Evolutionary conservation across 2,797 vertebrate genomes (phyloP), one percentile per base, ranked within the genome.

Genomic region (Syngnathus acus): DNA sequence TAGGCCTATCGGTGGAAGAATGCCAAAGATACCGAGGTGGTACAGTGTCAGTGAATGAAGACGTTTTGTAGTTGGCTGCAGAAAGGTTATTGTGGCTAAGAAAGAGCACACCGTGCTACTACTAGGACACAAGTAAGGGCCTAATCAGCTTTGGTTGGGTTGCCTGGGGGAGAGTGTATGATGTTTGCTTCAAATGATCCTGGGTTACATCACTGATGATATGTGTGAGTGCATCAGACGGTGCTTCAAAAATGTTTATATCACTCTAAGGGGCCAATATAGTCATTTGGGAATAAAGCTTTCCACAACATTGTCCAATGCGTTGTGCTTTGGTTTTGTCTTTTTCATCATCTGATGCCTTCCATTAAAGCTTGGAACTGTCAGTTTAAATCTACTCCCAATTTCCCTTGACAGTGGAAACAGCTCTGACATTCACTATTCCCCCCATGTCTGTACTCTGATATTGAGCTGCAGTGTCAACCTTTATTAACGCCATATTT

Each of bases 401-500:
- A 3, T 45, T 26, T 45, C 42, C 42, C 39, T 62, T 45, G 60
- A 62, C 42, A 62, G 60, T 43, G 9, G 60, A 45, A 32, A 21
- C 60, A 45, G 60, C 37, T 62, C 42, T 62, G 60, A 45, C 39
- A 62, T 62, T 62, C 60, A 45, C 14, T 45, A 26, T 14, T 45
- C 40, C 21, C n/a, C 6, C 59, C 59, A 14, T 26, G 42, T 62
- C 21, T 62, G 5, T 2, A 62, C 60, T 62, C 42, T 62, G 60
- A 62, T 45, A 42, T 57, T 16, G 14, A 57, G 55, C 14, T 43
- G 40, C 40, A 23, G 19, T 23, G n/a, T 62, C 60, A 13, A 23
- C 60, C 21, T 62, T 62, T n/a, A 62, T 62, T 62, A 62, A 45
- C 60, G 17, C 60, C 42, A 26, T 14, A 26, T 62, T 62, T 62